phyloP scores from a whole-genome alignment of 1,140 invertebrate species.

The Tetranychus urticae region DNA sequence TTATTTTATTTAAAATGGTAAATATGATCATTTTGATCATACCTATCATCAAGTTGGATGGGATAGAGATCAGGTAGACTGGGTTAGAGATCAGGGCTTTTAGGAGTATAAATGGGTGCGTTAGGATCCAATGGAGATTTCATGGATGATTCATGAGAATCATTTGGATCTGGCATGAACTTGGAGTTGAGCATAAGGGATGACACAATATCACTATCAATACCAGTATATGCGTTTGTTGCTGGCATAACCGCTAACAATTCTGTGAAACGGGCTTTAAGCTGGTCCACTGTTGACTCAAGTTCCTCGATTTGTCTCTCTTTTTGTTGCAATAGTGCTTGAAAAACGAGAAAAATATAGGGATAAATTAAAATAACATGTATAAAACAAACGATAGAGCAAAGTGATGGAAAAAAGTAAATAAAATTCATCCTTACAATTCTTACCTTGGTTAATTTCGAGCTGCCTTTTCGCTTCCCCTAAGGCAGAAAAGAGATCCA shows the following conservation, averaged over 20 bases:
- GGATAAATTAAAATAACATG: not conserved
- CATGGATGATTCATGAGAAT: not conserved
- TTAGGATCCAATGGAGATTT: constrained; percentile 48
- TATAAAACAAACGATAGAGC: not conserved
- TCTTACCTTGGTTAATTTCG: constrained; percentile 65
- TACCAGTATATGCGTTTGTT: not conserved
- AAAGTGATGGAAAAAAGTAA: not conserved
- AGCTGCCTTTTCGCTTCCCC: constrained; percentile 79
- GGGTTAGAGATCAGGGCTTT: constrained; percentile 18
- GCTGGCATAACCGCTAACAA: constrained; percentile 5
- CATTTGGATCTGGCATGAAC: not conserved
- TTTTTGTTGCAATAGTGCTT: constrained; percentile 47
- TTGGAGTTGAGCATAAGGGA: not conserved
- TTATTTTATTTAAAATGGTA: too few species aligned
- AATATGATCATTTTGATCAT: not conserved
- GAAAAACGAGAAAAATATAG: not conserved
- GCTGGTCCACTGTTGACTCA: constrained; percentile 10
- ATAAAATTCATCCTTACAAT: not conserved
- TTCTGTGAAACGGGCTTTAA: constrained; percentile 57
- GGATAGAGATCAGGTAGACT: not conserved
- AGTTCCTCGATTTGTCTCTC: constrained; percentile 65
- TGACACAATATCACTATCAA: constrained; percentile 1
- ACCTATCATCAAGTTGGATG: not conserved
- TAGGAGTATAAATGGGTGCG: constrained; percentile 69
- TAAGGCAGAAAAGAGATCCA: constrained; percentile 82